Evolutionary conservation across 2,888 invertebrate species (phyloP), one percentile per base, ranked within the genome.

Genomic region (Galerucella nymphaeae): DNA sequence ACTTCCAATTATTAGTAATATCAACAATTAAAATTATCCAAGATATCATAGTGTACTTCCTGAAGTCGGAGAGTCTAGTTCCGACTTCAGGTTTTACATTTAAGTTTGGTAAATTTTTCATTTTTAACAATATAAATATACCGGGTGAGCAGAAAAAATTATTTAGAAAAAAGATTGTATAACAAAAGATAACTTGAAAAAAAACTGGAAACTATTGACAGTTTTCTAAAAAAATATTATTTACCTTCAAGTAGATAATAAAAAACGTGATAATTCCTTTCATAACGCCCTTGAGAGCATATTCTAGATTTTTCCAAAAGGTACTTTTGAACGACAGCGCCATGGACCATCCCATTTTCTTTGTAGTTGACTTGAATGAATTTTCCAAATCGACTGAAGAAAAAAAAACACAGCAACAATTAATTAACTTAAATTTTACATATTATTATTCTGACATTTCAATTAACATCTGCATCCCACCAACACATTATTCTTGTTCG

Each of bases 341-440:
- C 98, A 84, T 97, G 97, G 23, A 98, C 97, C 95, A 97, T 97
- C 81, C 98, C 98, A 91, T 98, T 98, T 88, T 97, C 97, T 85
- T 96, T 95, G 87, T 98, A 98, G 88, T 97, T 97, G 80, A 98
- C 86, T 90, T 98, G 97, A 80, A 98, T 97, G 87, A 98, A 98
- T 88, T 98, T 98, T 66, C 98, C 98, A 88, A 98, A 98, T 76
- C 98, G 90, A 89, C 97, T 97, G 71, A 23, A 81, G 80, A 58
- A 66, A 61, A 74, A 70, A 61, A 6, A 23, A 23, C 23, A 4
- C 5, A 11, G n/a, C n/a, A 68, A 14, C 11, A 41, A 11, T 42
- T 58, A 45, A 13, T 11, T 11, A 42, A 42, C 2, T 13, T 42
- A 42, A 30, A 5, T 30, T 30, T 30, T 30, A n/a, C 30, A 30